These are phyloP conservation scores for Drosophila kikkawai DNA, from an alignment of 1,140 invertebrate genomes.

Conservation along the genomic window DNA sequence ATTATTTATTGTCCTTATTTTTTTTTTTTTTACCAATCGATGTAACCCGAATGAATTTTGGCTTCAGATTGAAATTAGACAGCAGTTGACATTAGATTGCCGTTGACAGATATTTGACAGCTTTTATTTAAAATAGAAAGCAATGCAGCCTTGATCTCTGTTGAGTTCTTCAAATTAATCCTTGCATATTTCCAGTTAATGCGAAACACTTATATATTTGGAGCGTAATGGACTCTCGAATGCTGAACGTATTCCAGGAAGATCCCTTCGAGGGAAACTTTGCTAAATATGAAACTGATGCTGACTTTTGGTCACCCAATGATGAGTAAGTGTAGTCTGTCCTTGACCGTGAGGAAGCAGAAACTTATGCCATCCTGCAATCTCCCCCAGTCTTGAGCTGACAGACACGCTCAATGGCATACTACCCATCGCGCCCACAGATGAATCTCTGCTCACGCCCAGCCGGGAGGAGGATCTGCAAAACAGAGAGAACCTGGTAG, in stretches of 20 bases:
- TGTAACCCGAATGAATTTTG: background rate
- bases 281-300: constrained; percentile 69
- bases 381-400: constrained; percentile 57
- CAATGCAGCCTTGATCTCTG: background rate
- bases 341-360: background rate
- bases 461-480: constrained; percentile 50
- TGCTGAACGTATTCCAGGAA: constrained; percentile 80
- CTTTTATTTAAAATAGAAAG: too few relatives aligned
- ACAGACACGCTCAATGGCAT: constrained; percentile 78
- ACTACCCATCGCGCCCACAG: constrained; percentile 72
- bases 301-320: constrained; percentile 73
- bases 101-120: background rate
- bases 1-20: constrained; percentile 18
- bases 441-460: constrained; percentile 60
- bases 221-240: constrained; percentile 74
- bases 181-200: constrained; percentile 9
- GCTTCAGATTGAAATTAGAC: background rate
- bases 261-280: constrained; percentile 81
- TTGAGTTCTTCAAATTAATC: background rate
- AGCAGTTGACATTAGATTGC: too few relatives aligned
- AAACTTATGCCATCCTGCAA: background rate
- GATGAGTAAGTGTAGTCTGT: constrained; percentile 66
- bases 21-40: background rate
- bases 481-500: constrained; percentile 70
- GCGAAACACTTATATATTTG: background rate